A percentile compares a stretch with the other conserved stretches of the same genome.
Evolutionary conservation across 2,888 invertebrate genomes (phyloP).

Genomic region (Emesis castigata): DNA sequence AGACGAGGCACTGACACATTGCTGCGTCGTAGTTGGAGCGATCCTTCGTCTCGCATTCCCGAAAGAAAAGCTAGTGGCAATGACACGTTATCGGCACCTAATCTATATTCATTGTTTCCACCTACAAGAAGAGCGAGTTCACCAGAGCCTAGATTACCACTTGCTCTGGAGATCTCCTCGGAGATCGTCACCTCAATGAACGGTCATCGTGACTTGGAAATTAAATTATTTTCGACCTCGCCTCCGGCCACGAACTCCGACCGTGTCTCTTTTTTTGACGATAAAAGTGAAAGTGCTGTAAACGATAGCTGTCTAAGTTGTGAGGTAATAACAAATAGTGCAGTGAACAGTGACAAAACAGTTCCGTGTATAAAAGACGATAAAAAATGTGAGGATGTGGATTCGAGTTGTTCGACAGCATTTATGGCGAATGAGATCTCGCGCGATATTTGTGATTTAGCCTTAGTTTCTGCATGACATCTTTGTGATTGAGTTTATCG

Average conservation of each 20-base stretch:
- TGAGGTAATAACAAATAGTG: conserved; percentile 83
- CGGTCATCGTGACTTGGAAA: conserved; percentile 94
- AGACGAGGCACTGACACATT: conserved; percentile 81
- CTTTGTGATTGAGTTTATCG: conserved; percentile 77
- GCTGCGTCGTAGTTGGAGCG: conserved; percentile 90
- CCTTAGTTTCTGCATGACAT: conserved; percentile 86
- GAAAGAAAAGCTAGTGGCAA: conserved; percentile 78
- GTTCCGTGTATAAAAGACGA: conserved; percentile 78
- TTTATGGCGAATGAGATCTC: conserved; percentile 77
- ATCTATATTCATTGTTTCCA: conserved; percentile 84
- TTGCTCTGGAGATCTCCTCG: conserved; percentile 92
- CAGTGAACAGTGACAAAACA: conserved; percentile 79
- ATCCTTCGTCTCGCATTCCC: conserved; percentile 86
- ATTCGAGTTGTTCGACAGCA: conserved; percentile 78
- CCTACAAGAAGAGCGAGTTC: conserved; percentile 80
- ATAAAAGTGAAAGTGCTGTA: conserved; percentile 85
- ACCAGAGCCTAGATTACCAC: conserved; percentile 82
- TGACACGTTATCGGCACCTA: conserved; percentile 82
- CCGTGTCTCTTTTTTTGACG: conserved; percentile 84
- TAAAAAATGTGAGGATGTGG: conserved; percentile 80
- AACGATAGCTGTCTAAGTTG: conserved; percentile 79
- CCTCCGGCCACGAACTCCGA: conserved; percentile 84
- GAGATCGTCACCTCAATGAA: conserved; percentile 94
- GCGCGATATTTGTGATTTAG: conserved; percentile 87
- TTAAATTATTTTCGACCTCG: conserved; percentile 93